phyloP scores from a whole-genome alignment of 2,113 vertebrate species.

The Nerophis ophidion region DNA sequence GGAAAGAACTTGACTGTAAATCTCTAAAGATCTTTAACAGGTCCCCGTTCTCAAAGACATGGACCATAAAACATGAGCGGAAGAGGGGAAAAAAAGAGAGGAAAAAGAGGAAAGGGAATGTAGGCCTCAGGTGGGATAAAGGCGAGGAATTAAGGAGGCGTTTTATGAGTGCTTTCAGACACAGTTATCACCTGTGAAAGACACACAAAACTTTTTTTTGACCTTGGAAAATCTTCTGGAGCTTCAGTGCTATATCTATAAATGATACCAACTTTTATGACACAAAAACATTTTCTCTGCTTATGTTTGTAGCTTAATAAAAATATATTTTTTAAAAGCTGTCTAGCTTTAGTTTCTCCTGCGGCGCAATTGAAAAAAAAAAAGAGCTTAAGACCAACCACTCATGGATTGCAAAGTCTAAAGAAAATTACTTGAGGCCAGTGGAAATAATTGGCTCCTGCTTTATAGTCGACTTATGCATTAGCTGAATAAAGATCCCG shows the following conservation, averaged over 20 bases:
- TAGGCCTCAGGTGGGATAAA: slow-evolving; percentile 57
- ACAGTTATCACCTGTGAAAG: slow-evolving; percentile 51
- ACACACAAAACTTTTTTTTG: slow-evolving; percentile 50
- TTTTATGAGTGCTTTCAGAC: slow-evolving; percentile 57
- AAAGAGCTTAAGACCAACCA: slow-evolving; percentile 33
- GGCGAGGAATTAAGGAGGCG: slow-evolving; percentile 58
- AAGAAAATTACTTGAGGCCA: slow-evolving; percentile 36
- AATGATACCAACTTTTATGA: slow-evolving; percentile 6
- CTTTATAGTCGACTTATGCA: slow-evolving; percentile 18
- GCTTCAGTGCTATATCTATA: slow-evolving; percentile 3
- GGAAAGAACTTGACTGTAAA: slow-evolving; percentile 59
- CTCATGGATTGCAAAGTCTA: slow-evolving; percentile 30
- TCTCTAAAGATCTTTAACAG: slow-evolving; percentile 65
- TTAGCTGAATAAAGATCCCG: not conserved
- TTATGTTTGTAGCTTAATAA: not conserved
- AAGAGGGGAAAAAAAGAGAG: slow-evolving; percentile 3
- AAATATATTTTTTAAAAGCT: slow-evolving; percentile 6
- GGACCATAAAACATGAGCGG: slow-evolving; percentile 63
- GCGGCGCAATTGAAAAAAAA: slow-evolving; percentile 1
- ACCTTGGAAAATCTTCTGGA: slow-evolving; percentile 44
- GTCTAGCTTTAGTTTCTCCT: slow-evolving; percentile 8
- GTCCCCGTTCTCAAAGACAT: slow-evolving; percentile 59
- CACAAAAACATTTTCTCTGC: not conserved
- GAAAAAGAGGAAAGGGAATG: slow-evolving; percentile 33
- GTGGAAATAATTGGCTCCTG: slow-evolving; percentile 45